Conservation (phyloP, 2,113 vertebrate genomes). For the Camelus dromedarius region DNA sequence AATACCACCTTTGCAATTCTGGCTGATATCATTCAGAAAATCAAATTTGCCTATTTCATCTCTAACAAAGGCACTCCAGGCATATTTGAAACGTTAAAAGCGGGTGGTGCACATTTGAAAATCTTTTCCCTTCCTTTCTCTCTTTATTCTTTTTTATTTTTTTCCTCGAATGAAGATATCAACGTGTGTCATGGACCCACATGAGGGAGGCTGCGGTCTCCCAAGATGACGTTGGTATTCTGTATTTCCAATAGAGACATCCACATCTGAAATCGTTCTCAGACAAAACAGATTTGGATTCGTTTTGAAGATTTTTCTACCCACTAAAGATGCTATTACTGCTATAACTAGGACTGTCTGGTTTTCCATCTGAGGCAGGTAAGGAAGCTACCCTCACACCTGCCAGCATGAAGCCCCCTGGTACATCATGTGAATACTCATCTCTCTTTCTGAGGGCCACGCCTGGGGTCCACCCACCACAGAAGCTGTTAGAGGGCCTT, state of each 20-base stretch:
- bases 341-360: not conserved
- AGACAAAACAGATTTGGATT: not conserved
- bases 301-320: not conserved
- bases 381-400: not conserved
- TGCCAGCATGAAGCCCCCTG: not conserved
- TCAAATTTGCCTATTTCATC: slow-evolving; percentile 80
- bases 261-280: not conserved
- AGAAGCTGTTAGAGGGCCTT: not conserved
- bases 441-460: not conserved
- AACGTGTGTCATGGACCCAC: not conserved
- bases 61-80: slow-evolving; percentile 71
- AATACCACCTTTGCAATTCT: slow-evolving; percentile 78
- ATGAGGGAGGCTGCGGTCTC: not conserved
- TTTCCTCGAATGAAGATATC: not conserved
- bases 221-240: not conserved
- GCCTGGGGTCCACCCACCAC: not conserved
- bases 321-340: not conserved
- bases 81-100: slow-evolving; percentile 74
- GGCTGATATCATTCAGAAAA: slow-evolving; percentile 77
- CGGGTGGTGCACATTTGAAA: slow-evolving; percentile 50
- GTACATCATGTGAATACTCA: not conserved
- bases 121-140: not conserved
- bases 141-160: not conserved
- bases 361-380: not conserved
- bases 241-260: not conserved